Percentiles rank a stretch among this genome's conserved stretches.
These are phyloP conservation scores for Nomada lathburiana DNA, from an alignment of 2,888 invertebrate genomes.

Conservation along the genomic window DNA sequence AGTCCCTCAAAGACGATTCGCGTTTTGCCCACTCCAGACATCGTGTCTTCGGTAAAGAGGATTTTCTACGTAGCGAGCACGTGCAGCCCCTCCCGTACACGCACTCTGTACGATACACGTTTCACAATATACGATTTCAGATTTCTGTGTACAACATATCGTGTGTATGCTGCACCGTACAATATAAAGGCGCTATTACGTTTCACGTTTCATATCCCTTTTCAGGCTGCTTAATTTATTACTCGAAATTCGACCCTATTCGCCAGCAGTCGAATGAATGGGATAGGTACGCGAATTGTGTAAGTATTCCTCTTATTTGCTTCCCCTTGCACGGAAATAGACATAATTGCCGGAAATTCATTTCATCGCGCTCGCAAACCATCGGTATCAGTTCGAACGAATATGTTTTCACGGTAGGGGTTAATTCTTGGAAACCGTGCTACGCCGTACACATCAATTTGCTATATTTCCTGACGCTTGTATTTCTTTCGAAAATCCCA, in stretches of 20 bases:
- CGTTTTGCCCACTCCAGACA: slow-evolving; percentile 27
- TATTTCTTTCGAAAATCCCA: slow-evolving; percentile 76
- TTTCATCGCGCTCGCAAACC: too few relatives aligned
- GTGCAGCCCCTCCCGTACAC: slow-evolving; percentile 21
- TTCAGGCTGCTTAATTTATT: background rate
- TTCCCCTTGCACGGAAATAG: too few relatives aligned
- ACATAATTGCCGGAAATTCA: too few relatives aligned
- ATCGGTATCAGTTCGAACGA: too few relatives aligned
- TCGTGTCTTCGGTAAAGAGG: slow-evolving; percentile 50
- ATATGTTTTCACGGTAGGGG: background rate
- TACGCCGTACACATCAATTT: background rate
- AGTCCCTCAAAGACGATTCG: slow-evolving; percentile 52
- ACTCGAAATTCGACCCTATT: background rate
- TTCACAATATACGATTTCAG: slow-evolving; percentile 4
- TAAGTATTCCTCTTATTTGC: too few relatives aligned
- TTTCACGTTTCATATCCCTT: background rate
- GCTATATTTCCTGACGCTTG: slow-evolving; percentile 35
- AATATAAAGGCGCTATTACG: background rate
- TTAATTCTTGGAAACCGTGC: background rate
- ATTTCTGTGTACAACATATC: background rate
- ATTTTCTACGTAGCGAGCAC: slow-evolving; percentile 46
- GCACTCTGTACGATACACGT: background rate
- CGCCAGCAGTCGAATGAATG: too few relatives aligned
- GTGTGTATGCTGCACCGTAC: background rate
- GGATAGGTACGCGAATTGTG: too few relatives aligned